A percentile compares a stretch with the other conserved stretches of the same genome.
These are phyloP conservation scores for Branchellion lobata DNA, from an alignment of 2,888 invertebrate species.

Conservation along the genomic window DNA sequence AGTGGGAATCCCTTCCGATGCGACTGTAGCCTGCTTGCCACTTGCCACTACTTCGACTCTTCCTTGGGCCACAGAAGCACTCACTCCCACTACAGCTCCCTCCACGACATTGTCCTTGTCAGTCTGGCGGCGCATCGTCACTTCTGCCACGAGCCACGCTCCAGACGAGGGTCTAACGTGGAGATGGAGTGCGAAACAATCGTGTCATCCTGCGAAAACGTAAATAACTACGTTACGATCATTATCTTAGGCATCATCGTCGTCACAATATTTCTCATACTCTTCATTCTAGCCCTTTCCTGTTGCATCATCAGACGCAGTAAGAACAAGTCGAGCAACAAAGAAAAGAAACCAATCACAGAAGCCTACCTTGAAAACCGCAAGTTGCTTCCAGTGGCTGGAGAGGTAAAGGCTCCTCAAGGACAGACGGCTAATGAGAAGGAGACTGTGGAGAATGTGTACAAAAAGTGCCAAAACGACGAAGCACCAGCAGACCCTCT, in stretches of 20 bases:
- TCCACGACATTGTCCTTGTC: neutral
- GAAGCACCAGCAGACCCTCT: neutral
- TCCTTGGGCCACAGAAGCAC: neutral
- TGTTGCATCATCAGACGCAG: neutral
- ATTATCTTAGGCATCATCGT: neutral
- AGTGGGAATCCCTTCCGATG: slow-evolving; percentile 7
- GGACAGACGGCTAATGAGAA: neutral
- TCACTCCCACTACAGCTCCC: neutral
- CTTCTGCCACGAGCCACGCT: neutral
- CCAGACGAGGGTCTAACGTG: neutral
- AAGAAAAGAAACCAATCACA: neutral
- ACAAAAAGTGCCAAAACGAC: neutral
- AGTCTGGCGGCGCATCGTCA: neutral
- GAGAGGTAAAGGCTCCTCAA: neutral
- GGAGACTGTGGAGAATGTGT: neutral
- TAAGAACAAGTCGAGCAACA: neutral
- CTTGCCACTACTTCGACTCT: neutral
- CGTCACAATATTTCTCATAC: neutral
- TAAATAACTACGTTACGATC: neutral
- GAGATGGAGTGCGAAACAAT: neutral
- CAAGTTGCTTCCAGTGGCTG: neutral
- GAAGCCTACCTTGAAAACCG: neutral
- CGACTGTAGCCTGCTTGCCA: neutral
- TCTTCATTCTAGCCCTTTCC: neutral
- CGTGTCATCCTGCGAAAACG: neutral